These are phyloP conservation scores for Digitonthophagus gazella DNA, from an alignment of 2,888 invertebrate genomes.

Conservation along the genomic window DNA sequence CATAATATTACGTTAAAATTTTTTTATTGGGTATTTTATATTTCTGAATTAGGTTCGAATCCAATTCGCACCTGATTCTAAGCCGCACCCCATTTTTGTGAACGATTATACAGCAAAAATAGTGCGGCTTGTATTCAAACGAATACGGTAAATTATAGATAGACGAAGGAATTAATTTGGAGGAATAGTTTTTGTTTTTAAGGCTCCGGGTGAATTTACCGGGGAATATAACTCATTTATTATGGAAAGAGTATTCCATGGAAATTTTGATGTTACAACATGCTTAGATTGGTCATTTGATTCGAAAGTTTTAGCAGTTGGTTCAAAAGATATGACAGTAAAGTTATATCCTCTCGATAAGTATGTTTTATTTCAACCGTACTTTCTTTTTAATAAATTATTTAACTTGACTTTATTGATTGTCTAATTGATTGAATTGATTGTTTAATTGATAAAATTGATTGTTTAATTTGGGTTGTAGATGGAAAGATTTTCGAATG, in stretches of 20 bases:
- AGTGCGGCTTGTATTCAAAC: too few species aligned
- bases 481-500: constrained; percentile 69
- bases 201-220: constrained; percentile 75
- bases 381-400: constrained; percentile 5
- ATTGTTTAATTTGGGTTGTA: constrained; percentile 25
- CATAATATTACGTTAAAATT: too few species aligned
- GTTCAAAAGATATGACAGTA: constrained; percentile 86
- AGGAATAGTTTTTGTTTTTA: constrained; percentile 84
- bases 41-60: too few species aligned
- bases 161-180: too few species aligned
- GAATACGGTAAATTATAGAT: too few species aligned
- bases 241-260: constrained; percentile 78
- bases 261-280: constrained; percentile 79
- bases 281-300: constrained; percentile 92
- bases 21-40: too few species aligned
- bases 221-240: constrained; percentile 87
- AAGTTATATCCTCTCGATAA: constrained; percentile 77
- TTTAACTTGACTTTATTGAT: too few species aligned
- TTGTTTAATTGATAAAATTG: too few species aligned
- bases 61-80: too few species aligned
- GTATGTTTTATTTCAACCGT: constrained; percentile 40
- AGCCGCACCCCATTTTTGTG: too few species aligned
- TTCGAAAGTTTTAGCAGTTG: constrained; percentile 84
- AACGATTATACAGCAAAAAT: too few species aligned
- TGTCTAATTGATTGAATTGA: too few species aligned